These are phyloP conservation scores for Syngnathus acus DNA, from an alignment of 2,797 vertebrate genomes.

Conservation along the genomic window DNA sequence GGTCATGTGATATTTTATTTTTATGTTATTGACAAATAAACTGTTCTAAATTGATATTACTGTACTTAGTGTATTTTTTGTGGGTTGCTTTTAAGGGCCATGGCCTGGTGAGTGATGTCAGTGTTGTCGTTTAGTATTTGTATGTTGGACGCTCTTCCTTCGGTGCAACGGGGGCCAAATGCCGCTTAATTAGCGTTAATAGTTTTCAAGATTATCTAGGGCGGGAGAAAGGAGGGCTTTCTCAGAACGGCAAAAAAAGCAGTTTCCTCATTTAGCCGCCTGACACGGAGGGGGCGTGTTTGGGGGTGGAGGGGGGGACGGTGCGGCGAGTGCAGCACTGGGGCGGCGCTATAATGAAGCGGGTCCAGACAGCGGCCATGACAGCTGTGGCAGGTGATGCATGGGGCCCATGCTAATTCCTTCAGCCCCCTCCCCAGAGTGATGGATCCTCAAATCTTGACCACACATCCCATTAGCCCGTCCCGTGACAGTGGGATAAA, in stretches of 20 bases:
- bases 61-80: no score
- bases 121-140: background rate
- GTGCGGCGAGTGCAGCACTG: slow-evolving; percentile 70
- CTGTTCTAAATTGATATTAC: no score
- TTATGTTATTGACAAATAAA: no score
- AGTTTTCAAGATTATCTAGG: background rate
- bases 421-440: slow-evolving; percentile 63
- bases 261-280: slow-evolving; percentile 74
- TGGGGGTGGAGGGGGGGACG: slow-evolving; percentile 62
- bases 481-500: slow-evolving; percentile 88
- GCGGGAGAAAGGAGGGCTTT: background rate
- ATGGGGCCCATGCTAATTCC: slow-evolving; percentile 91
- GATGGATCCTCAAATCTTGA: slow-evolving; percentile 99
- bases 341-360: slow-evolving; percentile 84
- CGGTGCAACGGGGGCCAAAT: background rate
- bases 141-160: slow-evolving; percentile 2
- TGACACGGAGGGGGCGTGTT: slow-evolving; percentile 83
- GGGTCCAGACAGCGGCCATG: slow-evolving; percentile 72
- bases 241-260: background rate
- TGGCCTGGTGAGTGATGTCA: no score
- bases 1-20: no score
- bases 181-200: slow-evolving; percentile 4
- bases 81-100: no score
- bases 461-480: slow-evolving; percentile 98
- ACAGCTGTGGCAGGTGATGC: slow-evolving; percentile 98